Percentiles rank a stretch among this genome's conserved stretches.
Evolutionary conservation across 2,888 invertebrate genomes (phyloP).

Genomic region (Yponomeuta cagnagella): DNA sequence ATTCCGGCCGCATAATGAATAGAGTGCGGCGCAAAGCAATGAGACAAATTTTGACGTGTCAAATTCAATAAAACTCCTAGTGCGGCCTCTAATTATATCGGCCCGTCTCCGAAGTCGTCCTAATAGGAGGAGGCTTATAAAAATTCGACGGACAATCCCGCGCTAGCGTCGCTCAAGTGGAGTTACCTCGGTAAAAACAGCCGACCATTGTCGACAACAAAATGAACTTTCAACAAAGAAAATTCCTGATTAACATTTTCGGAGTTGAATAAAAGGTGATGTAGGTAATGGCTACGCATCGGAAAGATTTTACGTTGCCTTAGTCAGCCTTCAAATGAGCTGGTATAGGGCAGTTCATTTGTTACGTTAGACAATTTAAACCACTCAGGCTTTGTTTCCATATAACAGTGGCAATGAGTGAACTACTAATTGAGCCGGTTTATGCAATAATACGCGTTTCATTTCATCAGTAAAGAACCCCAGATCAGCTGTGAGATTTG

Average conservation of each 20-base stretch:
- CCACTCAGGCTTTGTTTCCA: no score
- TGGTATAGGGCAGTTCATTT: no score
- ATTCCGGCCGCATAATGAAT: conserved; percentile 58
- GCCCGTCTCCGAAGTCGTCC: conserved; percentile 33
- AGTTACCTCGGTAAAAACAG: neutral
- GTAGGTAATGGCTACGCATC: no score
- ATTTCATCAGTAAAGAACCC: neutral
- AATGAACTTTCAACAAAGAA: neutral
- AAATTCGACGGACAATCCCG: conserved; percentile 45
- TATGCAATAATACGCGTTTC: no score
- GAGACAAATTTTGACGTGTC: conserved; percentile 54
- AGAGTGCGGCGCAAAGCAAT: conserved; percentile 27
- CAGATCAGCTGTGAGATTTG: neutral
- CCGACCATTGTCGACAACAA: neutral
- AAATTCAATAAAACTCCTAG: conserved; percentile 46
- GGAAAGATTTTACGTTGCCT: no score
- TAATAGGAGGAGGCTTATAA: conserved; percentile 40
- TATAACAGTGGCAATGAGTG: no score
- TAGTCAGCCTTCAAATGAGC: no score
- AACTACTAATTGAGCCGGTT: no score
- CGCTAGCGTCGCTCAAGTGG: neutral
- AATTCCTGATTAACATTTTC: neutral
- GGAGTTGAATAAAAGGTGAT: no score
- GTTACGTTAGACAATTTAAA: no score
- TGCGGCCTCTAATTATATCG: conserved; percentile 50